Conservation (phyloP, 2,888 invertebrate genomes). For the Cerastoderma edule region DNA sequence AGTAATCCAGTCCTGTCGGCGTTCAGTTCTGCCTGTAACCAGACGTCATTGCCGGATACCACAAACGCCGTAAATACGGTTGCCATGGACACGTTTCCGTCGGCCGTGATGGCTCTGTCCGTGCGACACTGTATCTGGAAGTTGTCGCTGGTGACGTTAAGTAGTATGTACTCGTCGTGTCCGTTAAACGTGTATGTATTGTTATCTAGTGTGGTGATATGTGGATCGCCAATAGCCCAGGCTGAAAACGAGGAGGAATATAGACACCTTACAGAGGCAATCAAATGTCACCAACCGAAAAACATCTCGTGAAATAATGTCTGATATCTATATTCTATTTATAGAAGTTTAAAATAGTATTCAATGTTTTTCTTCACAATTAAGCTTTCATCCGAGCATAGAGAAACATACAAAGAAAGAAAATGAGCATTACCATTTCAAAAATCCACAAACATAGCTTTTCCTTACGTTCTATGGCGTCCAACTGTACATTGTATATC, state of each 20-base stretch:
- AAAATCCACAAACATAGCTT: too few relatives aligned
- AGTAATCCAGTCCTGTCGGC: constrained; percentile 25
- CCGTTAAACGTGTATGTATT: constrained; percentile 55
- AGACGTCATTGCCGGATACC: constrained; percentile 24
- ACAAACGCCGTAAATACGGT: constrained; percentile 51
- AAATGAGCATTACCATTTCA: too few relatives aligned
- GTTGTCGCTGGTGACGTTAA: background rate
- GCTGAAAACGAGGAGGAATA: constrained; percentile 33
- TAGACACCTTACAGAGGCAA: too few relatives aligned
- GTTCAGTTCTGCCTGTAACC: constrained; percentile 50
- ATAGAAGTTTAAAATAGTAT: too few relatives aligned
- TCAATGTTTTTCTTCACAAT: too few relatives aligned
- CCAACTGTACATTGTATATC: too few relatives aligned
- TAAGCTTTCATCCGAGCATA: too few relatives aligned
- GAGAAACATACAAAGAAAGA: too few relatives aligned
- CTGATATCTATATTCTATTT: too few relatives aligned
- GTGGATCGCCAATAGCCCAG: constrained; percentile 50
- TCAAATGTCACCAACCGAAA: too few relatives aligned
- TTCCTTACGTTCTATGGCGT: too few relatives aligned
- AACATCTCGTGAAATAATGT: too few relatives aligned
- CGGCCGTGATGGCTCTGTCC: constrained; percentile 29
- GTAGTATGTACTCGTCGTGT: constrained; percentile 45
- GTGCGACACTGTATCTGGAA: constrained; percentile 52
- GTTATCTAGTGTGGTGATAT: constrained; percentile 47
- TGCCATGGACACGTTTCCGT: constrained; percentile 34